Evolutionary conservation across 2,113 vertebrate genomes (phyloP).

Genomic region (Spea multiplicata): DNA sequence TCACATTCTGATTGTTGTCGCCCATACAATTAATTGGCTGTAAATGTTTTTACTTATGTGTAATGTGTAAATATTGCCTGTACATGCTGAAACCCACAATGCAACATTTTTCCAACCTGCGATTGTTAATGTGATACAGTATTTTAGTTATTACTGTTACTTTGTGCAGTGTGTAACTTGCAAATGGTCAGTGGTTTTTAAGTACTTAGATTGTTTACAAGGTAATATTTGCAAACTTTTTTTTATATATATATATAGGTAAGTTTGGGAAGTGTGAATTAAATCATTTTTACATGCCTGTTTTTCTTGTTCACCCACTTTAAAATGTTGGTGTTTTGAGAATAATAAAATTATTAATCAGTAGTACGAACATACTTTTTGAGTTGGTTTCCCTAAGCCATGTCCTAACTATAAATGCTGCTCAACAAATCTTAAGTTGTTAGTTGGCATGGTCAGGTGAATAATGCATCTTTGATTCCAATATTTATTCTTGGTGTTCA

Average conservation of each 20-base stretch:
- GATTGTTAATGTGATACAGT: constrained; percentile 28
- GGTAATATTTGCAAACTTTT: not conserved
- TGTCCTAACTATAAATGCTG: constrained; percentile 5
- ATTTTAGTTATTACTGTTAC: not conserved
- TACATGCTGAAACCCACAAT: not conserved
- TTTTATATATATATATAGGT: constrained; percentile 2
- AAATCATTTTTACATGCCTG: constrained; percentile 24
- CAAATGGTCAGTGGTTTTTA: not conserved
- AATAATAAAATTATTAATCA: constrained; percentile 24
- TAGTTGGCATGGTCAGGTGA: no score
- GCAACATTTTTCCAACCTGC: constrained; percentile 17
- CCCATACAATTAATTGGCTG: not conserved
- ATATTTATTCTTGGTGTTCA: no score
- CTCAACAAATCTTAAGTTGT: no score
- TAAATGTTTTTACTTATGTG: constrained; percentile 10
- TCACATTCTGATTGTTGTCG: not conserved
- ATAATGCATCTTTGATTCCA: no score
- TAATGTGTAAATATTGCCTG: constrained; percentile 33
- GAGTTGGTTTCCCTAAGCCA: constrained; percentile 21
- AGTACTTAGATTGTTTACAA: constrained; percentile 7
- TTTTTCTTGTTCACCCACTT: constrained; percentile 11
- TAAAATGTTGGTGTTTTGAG: constrained; percentile 21
- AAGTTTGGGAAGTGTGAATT: constrained; percentile 10
- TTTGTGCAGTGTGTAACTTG: constrained; percentile 20
- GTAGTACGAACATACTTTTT: constrained; percentile 3